Evolutionary conservation across 1,140 invertebrate species (phyloP), one percentile per base, ranked within the genome.

Genomic region (Magallana ariakensis): DNA sequence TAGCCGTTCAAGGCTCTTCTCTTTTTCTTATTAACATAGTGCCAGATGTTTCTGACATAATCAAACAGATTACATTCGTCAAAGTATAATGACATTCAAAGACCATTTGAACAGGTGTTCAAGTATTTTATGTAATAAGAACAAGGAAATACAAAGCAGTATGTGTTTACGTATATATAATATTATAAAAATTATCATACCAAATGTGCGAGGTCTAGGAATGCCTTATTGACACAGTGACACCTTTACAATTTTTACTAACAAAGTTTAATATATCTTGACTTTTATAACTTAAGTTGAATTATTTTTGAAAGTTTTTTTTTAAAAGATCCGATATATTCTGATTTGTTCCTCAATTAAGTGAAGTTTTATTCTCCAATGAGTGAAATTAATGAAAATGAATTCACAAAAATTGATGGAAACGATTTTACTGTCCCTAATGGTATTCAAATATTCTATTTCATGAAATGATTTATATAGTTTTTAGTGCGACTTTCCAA

Each of bases 31-130:
- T 55, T 82, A 55, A n/a, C 80, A 54, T 56, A 55, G n/a, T 55
- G 33, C 46, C 80, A 82, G 46, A 54, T 82, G 54, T 82, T 53
- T 55, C 46, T 82, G 80, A 82, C 80, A 54, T 16, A 11, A n/a
- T 82, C 19, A 82, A n/a, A 56, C 33, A 19, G 19, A 54, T 33
- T 82, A 55, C n/a, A 53, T 9, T 22, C 19, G 46, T 53, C 33
- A 55, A 82, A 82, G 66, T 75, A 10, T 75, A 75, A 22, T 75
- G 66, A 22, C 66, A 13, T 75, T 26, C 22, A 33, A 9, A 9
- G 22, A 26, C 33, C 22, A 13, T 13, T 75, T 9, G 19, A 19
- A 75, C 66, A 75, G 66, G 66, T 75, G 66, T 75, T 33, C 33
- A 26, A 10, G 66, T 19, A 13, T 75, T 19, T 75, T 19, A 26